These are phyloP conservation scores for Epizoanthus rinbou DNA, from an alignment of 92 coral and sea anemone genomes.

Conservation along the genomic window DNA sequence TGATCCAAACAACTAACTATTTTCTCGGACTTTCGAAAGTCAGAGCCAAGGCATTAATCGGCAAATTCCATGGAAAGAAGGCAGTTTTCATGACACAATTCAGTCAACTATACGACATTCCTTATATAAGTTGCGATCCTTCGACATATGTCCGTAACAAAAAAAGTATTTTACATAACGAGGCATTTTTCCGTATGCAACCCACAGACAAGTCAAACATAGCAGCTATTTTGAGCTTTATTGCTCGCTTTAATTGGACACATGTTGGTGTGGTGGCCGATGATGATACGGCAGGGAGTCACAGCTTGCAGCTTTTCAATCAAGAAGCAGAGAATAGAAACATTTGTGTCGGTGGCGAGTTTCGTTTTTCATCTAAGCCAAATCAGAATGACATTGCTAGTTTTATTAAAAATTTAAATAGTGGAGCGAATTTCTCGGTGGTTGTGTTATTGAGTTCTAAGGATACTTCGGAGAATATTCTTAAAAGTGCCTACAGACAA, in stretches of 20 bases:
- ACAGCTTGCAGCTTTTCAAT: constrained; percentile 45
- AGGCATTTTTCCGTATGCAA: constrained; percentile 59
- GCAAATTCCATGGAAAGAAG: constrained; percentile 49
- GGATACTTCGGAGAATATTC: constrained; percentile 55
- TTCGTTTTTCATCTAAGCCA: constrained; percentile 49
- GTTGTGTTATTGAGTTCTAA: constrained; percentile 68
- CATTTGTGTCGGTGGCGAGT: constrained; percentile 67
- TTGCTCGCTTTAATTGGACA: constrained; percentile 80
- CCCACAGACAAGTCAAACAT: constrained; percentile 70
- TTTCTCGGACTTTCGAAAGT: background rate
- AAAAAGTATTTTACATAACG: constrained; percentile 29
- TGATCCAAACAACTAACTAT: background rate
- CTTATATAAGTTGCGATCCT: constrained; percentile 78
- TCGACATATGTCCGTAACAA: constrained; percentile 51
- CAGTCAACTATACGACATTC: constrained; percentile 45
- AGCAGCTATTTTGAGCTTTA: constrained; percentile 72
- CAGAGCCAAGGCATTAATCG: constrained; percentile 56
- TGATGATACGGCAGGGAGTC: constrained; percentile 51
- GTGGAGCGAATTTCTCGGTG: constrained; percentile 72
- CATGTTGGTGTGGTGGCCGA: constrained; percentile 70
- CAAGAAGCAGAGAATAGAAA: constrained; percentile 52
- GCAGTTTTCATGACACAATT: constrained; percentile 21
- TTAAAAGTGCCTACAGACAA: constrained; percentile 77
- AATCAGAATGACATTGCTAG: constrained; percentile 51
- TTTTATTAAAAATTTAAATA: constrained; percentile 55